Evolutionary conservation across 2,113 vertebrate genomes (phyloP).

Genomic region (Canis aureus): DNA sequence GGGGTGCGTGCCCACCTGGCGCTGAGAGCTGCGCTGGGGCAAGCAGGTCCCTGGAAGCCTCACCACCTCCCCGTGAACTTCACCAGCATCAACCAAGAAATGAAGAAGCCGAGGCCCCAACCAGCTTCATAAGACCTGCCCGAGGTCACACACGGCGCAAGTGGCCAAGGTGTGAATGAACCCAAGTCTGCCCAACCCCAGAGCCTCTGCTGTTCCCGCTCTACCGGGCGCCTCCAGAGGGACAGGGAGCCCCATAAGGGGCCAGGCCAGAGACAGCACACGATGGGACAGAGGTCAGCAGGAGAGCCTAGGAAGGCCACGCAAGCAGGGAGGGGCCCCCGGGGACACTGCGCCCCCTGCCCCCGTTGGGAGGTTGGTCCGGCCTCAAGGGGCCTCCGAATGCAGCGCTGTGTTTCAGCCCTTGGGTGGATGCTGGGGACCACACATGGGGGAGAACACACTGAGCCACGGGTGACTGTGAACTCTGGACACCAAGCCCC

Average conservation of each 20-base stretch:
- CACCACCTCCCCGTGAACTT: neutral
- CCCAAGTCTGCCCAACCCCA: neutral
- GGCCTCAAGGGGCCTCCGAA: neutral
- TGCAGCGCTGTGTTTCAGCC: neutral
- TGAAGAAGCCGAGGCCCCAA: neutral
- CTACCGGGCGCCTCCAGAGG: neutral
- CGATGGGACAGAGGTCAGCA: neutral
- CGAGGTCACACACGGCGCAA: neutral
- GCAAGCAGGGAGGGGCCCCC: no score
- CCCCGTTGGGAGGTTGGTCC: neutral
- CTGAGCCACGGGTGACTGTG: neutral
- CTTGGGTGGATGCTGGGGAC: neutral
- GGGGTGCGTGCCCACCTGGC: rapidly evolving
- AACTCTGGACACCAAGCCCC: neutral
- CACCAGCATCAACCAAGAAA: neutral
- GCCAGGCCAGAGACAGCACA: neutral
- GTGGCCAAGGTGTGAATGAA: neutral
- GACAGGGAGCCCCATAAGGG: neutral
- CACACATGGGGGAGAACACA: neutral
- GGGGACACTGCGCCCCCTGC: neutral
- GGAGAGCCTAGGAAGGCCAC: neutral
- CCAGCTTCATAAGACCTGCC: no score
- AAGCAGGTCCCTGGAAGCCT: neutral
- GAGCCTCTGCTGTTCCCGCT: neutral
- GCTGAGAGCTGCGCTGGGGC: rapidly evolving